Evolutionary conservation across 2,888 invertebrate genomes (phyloP).

Genomic region (Morpho helenor): DNA sequence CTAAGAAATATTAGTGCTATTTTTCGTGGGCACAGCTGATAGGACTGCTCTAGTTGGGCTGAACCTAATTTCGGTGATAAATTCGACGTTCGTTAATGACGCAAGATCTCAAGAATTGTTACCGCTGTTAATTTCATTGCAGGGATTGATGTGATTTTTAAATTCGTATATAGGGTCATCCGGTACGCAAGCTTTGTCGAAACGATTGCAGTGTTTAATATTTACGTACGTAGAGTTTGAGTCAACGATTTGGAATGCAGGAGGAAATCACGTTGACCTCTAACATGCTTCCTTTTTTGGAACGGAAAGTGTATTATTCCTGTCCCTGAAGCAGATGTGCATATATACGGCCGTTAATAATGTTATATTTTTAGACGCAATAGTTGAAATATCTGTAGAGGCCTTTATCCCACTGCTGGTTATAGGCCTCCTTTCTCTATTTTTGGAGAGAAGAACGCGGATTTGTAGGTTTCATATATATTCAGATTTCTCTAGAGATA

Average conservation of each 20-base stretch:
- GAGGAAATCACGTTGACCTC: conserved; percentile 72
- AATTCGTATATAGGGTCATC: conserved; percentile 60
- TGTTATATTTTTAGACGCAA: background rate
- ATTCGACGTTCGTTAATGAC: conserved; percentile 52
- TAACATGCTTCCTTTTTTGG: conserved; percentile 65
- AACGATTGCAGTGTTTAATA: conserved; percentile 62
- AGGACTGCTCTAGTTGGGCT: background rate
- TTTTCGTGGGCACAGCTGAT: too few relatives aligned
- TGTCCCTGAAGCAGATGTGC: conserved; percentile 23
- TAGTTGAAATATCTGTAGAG: too few relatives aligned
- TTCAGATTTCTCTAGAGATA: too few relatives aligned
- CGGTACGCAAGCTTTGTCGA: conserved; percentile 53
- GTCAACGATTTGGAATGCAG: conserved; percentile 69
- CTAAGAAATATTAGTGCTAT: too few relatives aligned
- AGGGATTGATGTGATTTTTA: conserved; percentile 47
- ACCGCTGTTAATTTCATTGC: conserved; percentile 42
- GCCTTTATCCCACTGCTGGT: too few relatives aligned
- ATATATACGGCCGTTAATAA: conserved; percentile 32
- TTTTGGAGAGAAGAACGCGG: too few relatives aligned
- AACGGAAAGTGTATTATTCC: conserved; percentile 47
- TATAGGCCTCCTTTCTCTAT: too few relatives aligned
- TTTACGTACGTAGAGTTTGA: conserved; percentile 51
- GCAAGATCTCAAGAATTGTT: conserved; percentile 49
- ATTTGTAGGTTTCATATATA: too few relatives aligned
- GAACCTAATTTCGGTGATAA: conserved; percentile 47